Evolutionary conservation across 2,888 invertebrate genomes (phyloP), one percentile per base, ranked within the genome.

Genomic region (Pachliopta kotzebuea): DNA sequence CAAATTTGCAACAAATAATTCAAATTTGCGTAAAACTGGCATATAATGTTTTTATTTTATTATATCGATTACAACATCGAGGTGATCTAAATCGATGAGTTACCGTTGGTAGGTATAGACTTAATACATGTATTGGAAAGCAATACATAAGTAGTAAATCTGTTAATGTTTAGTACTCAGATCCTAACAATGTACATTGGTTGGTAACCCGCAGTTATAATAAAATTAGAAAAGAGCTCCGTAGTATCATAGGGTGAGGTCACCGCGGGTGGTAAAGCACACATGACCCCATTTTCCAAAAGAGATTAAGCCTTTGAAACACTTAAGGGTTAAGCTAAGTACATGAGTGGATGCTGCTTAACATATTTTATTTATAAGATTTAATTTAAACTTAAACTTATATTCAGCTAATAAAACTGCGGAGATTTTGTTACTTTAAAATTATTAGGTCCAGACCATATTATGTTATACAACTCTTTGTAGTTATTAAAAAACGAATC

Each of bases 241-340:
- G 24, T 31, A 31, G 42, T 52, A 37, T 17, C 2, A 7, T n/a
- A 17, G 21, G 14, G 7, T 23, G 49, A 11, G 56, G 63, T 49
- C 63, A 24, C 59, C 23, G 17, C 49, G 63, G 59, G 63, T 24
- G 63, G 54, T 45, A 45, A 31, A 57, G 49, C 54, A 55, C 59
- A 59, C 45, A 49, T 55, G 59, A 63, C 63, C 55, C 58, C 54
- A 55, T 63, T 63, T n/a, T 49, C 37, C 14, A 37, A 20, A 18
- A 3, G n/a, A n/a, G 18, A 24, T 62, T 50, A 56, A 29, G 21
- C 4, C 31, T 29, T 21, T 56, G 49, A 61, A 21, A 21, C 42
- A 56, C 55, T 56, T 49, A 50, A 56, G 61, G 8, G 55, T 42
- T 60, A 42, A 23, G 18, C 23, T 54, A 23, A 17, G n/a, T 55